A percentile compares a stretch with the other conserved stretches of the same genome.
phyloP scores from a whole-genome alignment of 2,113 vertebrate species.

The Neotoma lepida region DNA sequence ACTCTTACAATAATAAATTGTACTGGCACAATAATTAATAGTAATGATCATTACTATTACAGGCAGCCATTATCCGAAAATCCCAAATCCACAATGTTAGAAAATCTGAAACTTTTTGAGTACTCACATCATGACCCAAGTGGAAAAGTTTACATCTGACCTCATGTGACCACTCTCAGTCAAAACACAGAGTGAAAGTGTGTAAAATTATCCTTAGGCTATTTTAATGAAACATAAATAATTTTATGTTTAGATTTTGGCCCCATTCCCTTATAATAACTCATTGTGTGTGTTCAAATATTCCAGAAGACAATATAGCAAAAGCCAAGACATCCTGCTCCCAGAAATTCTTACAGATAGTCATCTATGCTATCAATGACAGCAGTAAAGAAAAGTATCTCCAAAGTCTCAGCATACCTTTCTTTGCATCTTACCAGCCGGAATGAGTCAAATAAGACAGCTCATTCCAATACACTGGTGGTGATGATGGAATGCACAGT shows the following conservation, averaged over 20 bases:
- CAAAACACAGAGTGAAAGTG: neutral
- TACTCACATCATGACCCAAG: neutral
- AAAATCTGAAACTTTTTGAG: neutral
- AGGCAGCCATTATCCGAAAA: neutral
- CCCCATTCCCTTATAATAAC: neutral
- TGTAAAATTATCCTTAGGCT: neutral
- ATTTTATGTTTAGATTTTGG: neutral
- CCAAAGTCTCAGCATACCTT: neutral
- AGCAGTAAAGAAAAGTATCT: neutral
- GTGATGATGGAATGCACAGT: neutral
- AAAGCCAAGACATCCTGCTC: neutral
- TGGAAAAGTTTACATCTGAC: neutral
- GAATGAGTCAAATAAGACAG: constrained; percentile 30
- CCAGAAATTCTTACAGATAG: neutral
- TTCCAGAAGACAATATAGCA: neutral
- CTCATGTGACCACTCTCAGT: neutral
- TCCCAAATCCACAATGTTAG: neutral
- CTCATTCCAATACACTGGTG: neutral
- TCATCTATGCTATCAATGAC: neutral
- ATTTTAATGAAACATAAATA: neutral
- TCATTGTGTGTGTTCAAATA: neutral
- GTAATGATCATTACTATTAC: neutral
- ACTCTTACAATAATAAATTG: neutral
- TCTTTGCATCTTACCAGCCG: neutral
- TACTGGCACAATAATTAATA: neutral